Conservation (phyloP, 2,888 invertebrate genomes). For the Acanthosepion lycidas region DNA sequence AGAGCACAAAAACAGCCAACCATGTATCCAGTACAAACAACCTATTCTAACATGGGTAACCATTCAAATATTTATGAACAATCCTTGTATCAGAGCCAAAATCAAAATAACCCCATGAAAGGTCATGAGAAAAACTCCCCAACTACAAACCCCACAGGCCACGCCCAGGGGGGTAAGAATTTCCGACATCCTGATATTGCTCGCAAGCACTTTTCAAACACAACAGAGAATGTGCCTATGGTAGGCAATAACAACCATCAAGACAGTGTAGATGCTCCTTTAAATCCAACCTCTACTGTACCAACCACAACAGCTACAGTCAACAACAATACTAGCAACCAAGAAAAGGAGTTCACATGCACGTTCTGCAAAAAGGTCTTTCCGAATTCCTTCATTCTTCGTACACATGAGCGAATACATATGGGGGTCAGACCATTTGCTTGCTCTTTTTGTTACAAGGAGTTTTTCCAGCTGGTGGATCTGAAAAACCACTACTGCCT, state of each 20-base stretch:
- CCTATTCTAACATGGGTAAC: conserved; percentile 24
- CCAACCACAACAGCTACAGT: neutral
- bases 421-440: neutral
- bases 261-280: neutral
- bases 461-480: conserved; percentile 34
- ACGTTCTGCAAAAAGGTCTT: conserved; percentile 39
- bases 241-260: neutral
- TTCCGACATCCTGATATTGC: conserved; percentile 38
- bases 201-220: neutral
- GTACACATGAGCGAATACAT: conserved; percentile 39
- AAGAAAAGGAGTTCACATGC: conserved; percentile 33
- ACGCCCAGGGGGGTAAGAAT: neutral
- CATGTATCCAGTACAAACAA: conserved; percentile 42
- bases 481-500: conserved; percentile 35
- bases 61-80: conserved; percentile 38
- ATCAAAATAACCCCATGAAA: neutral
- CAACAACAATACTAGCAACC: neutral
- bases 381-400: conserved; percentile 35
- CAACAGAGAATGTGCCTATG: conserved; percentile 23
- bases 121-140: neutral
- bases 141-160: neutral
- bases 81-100: neutral
- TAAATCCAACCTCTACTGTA: neutral
- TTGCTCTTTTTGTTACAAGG: conserved; percentile 40
- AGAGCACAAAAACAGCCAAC: neutral